phyloP scores from a whole-genome alignment of 2,888 invertebrate genomes.

The Tenodera sinensis region DNA sequence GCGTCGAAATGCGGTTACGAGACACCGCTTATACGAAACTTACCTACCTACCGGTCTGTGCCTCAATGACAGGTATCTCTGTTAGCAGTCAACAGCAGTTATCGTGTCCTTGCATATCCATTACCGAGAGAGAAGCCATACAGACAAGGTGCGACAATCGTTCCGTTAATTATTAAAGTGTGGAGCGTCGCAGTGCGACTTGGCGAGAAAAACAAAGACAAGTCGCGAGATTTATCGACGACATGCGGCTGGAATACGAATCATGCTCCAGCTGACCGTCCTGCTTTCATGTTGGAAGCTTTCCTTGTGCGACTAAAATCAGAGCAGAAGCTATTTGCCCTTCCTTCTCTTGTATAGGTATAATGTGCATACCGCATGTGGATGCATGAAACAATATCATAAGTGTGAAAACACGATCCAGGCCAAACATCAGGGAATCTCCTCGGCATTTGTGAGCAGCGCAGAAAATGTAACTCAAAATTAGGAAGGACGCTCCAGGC shows the following conservation, averaged over 20 bases:
- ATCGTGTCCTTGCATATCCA: not conserved
- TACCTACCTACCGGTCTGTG: not conserved
- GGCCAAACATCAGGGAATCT: too few relatives aligned
- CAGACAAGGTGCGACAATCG: not conserved
- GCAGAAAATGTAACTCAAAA: too few relatives aligned
- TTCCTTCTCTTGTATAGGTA: too few relatives aligned
- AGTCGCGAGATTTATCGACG: not conserved
- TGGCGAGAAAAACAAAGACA: not conserved
- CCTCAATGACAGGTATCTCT: not conserved
- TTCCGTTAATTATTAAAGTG: not conserved
- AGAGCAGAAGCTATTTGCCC: too few relatives aligned
- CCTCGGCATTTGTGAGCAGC: too few relatives aligned
- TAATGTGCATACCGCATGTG: too few relatives aligned
- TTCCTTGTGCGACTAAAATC: not conserved
- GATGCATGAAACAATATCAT: too few relatives aligned
- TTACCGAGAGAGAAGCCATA: not conserved
- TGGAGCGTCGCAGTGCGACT: not conserved
- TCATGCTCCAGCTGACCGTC: not conserved
- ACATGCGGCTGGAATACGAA: not conserved
- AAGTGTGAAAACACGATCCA: too few relatives aligned
- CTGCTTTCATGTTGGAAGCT: not conserved
- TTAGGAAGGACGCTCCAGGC: too few relatives aligned
- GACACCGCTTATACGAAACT: not conserved
- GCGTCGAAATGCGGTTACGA: not conserved
- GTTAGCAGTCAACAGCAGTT: not conserved